Evolutionary conservation across 2,113 vertebrate species (phyloP), one percentile per base, ranked within the genome.

Genomic region (Albula goreensis): DNA sequence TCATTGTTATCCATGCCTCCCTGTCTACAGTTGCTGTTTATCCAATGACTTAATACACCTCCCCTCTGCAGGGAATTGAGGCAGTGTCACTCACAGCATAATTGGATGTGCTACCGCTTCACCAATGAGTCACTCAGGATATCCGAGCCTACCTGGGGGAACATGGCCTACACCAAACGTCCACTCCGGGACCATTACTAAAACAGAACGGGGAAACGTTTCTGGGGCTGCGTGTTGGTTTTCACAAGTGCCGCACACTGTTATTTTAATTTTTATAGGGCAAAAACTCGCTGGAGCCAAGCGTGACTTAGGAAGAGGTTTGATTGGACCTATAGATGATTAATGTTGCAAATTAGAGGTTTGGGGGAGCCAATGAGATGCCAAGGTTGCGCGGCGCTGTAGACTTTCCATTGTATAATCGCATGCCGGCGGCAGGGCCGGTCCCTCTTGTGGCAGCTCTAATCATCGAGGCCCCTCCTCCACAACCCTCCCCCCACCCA

Each of bases 321-420:
- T 80, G 79, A 22, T 85, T 78, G 85, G 86, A 88, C 85, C 78
- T 89, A 86, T 85, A 87, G n/a, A 88, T 89, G 87, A 90, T 90
- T 90, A 86, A 91, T 91, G 84, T 41, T 41, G 85, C 88, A 86
- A 81, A 79, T 91, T 78, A 82, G 84, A 31, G 90, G 70, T 87
- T 87, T 88, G 51, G 50, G 48, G 50, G 50, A 11, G 6, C 22
- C 50, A 11, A 48, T 87, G 48, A 0, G 9, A 86, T 83, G 86
- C 87, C 90, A 87, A 88, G 86, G 85, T 82, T 83, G 83, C 86
- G 66, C 82, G 80, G 79, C 80, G 87, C 60, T 66, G 53, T 88
- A 83, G 92, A 86, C 89, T 88, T 92, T 90, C 86, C 86, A 84
- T 85, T 85, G 85, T 83, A 86, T 82, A 89, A 91, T 91, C 91